These are phyloP conservation scores for Oriolus oriolus DNA, from an alignment of 2,113 vertebrate genomes.

Conservation along the genomic window DNA sequence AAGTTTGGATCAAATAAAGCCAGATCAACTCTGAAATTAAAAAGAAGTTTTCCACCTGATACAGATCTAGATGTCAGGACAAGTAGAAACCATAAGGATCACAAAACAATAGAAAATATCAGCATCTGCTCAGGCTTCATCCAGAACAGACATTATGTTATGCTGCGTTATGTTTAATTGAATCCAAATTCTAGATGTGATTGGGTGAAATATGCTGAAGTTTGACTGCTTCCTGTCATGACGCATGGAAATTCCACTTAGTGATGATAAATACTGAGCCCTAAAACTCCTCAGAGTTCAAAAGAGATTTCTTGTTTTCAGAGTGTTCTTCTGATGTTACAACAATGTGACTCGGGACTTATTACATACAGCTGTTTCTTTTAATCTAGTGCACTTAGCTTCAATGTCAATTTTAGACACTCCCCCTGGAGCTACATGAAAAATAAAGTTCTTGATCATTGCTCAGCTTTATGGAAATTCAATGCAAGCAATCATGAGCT, in stretches of 20 bases:
- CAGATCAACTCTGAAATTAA: background rate
- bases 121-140: background rate
- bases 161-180: background rate
- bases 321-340: background rate
- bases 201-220: background rate
- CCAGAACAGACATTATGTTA: background rate
- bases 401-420: background rate
- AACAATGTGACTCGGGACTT: background rate
- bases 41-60: background rate
- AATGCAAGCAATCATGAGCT: background rate
- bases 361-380: background rate
- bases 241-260: background rate
- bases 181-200: background rate
- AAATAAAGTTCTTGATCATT: background rate
- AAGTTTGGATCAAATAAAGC: background rate
- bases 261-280: background rate
- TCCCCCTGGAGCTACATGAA: background rate
- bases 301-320: background rate
- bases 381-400: slow-evolving; percentile 13
- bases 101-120: background rate
- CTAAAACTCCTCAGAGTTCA: background rate
- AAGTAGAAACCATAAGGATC: background rate
- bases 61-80: background rate
- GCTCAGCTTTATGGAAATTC: background rate
- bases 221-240: background rate